phyloP scores from a whole-genome alignment of 1,140 invertebrate genomes.

The Halictus rubicundus region DNA sequence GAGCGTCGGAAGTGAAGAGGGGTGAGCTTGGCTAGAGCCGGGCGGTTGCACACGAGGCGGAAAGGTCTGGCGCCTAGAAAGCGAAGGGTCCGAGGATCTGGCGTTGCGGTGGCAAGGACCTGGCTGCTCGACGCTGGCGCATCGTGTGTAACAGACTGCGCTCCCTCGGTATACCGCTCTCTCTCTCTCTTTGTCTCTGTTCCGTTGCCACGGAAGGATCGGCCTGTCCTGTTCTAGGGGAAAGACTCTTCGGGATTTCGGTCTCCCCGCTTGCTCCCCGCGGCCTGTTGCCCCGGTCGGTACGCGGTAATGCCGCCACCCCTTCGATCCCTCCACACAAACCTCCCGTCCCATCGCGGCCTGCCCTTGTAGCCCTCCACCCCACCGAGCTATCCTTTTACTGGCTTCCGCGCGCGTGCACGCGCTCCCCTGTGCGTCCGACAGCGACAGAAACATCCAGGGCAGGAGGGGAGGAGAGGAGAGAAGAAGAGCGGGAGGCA shows the following conservation, averaged over 20 bases:
- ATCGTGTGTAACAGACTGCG: conserved; percentile 49
- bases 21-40: conserved; percentile 56
- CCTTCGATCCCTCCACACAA: conserved; percentile 55
- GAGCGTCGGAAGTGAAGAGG: conserved; percentile 63
- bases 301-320: conserved; percentile 57
- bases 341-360: conserved; percentile 37
- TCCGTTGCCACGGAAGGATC: not conserved
- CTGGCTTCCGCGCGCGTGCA: conserved; percentile 20
- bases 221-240: not conserved
- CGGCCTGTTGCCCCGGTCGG: conserved; percentile 30
- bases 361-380: conserved; percentile 46
- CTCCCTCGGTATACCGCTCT: conserved; percentile 5
- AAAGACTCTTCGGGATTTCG: conserved; percentile 45
- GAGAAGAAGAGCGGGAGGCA: not conserved
- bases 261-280: conserved; percentile 36
- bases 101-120: no score
- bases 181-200: conserved; percentile 14
- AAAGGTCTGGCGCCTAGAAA: not conserved
- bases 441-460: not conserved
- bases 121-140: not conserved
- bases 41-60: conserved; percentile 55
- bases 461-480: not conserved
- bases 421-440: not conserved
- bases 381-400: conserved; percentile 16
- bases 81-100: not conserved